phyloP scores from a whole-genome alignment of 2,888 invertebrate genomes.

The Phytoseiulus persimilis region DNA sequence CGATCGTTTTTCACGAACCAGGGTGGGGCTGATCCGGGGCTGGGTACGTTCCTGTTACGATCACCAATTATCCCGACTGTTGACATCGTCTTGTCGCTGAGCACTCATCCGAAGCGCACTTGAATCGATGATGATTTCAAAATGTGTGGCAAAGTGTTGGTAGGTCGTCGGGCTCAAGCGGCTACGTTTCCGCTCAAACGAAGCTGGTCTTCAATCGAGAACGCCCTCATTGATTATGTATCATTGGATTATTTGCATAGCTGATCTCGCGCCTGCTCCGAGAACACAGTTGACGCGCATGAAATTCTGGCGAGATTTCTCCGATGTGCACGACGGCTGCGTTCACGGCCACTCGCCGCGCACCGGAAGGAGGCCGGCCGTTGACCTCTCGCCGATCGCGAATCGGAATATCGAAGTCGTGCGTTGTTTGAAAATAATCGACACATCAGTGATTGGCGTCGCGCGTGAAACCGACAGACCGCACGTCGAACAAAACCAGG shows the following conservation, averaged over 20 bases:
- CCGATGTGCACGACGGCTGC: background rate
- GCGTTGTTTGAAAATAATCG: background rate
- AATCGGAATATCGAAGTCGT: background rate
- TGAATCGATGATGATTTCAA: too few relatives aligned
- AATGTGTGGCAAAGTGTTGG: too few relatives aligned
- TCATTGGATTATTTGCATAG: background rate
- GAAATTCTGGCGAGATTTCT: background rate
- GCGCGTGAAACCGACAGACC: background rate
- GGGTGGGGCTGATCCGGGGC: background rate
- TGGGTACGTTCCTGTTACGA: background rate
- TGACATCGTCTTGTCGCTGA: background rate
- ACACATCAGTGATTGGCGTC: background rate
- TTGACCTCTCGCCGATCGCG: background rate
- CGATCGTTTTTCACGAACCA: background rate
- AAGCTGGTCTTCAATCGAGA: background rate
- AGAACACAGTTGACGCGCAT: background rate
- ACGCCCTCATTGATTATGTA: background rate
- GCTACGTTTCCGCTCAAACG: background rate
- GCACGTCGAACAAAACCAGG: background rate
- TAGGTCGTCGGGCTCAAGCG: too few relatives aligned
- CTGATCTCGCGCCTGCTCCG: background rate
- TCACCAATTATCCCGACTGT: background rate
- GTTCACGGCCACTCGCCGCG: background rate
- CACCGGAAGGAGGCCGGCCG: background rate
- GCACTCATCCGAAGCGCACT: background rate